phyloP scores from a whole-genome alignment of 2,888 invertebrate species.

The Boloria selene region DNA sequence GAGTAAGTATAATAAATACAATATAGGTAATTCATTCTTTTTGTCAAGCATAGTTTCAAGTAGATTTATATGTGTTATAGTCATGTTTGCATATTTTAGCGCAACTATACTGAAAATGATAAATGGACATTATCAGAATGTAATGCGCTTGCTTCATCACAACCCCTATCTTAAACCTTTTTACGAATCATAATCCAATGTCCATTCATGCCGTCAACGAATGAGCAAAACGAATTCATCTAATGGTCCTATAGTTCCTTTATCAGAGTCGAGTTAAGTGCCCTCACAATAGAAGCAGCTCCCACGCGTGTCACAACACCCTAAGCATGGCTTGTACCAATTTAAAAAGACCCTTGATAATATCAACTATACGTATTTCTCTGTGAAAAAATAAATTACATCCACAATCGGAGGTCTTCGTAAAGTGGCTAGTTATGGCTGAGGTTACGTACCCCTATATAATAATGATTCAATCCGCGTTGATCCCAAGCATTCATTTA shows the following conservation, averaged over 20 bases:
- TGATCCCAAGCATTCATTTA: conserved; percentile 69
- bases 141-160: conserved; percentile 49
- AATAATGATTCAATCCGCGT: conserved; percentile 67
- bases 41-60: too few species aligned
- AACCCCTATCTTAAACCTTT: conserved; percentile 59
- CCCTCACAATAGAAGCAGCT: conserved; percentile 74
- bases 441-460: conserved; percentile 58
- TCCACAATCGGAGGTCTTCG: conserved; percentile 46
- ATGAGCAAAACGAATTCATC: conserved; percentile 79
- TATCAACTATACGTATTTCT: conserved; percentile 15
- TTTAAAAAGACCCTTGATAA: conserved; percentile 30
- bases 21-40: too few species aligned
- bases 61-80: too few species aligned
- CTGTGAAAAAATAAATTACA: conserved; percentile 7
- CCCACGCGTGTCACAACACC: conserved; percentile 82
- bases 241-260: conserved; percentile 79
- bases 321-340: conserved; percentile 56
- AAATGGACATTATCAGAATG: conserved; percentile 40
- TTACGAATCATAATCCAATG: conserved; percentile 76
- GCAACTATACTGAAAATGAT: too few species aligned
- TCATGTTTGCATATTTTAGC: too few species aligned
- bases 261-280: conserved; percentile 77
- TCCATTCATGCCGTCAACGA: conserved; percentile 73
- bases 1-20: too few species aligned
- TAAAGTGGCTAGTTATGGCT: conserved; percentile 50